A percentile compares a stretch with the other conserved stretches of the same genome.
phyloP scores from a whole-genome alignment of 1,140 invertebrate genomes.

The Yoshiicerus persimilis region DNA sequence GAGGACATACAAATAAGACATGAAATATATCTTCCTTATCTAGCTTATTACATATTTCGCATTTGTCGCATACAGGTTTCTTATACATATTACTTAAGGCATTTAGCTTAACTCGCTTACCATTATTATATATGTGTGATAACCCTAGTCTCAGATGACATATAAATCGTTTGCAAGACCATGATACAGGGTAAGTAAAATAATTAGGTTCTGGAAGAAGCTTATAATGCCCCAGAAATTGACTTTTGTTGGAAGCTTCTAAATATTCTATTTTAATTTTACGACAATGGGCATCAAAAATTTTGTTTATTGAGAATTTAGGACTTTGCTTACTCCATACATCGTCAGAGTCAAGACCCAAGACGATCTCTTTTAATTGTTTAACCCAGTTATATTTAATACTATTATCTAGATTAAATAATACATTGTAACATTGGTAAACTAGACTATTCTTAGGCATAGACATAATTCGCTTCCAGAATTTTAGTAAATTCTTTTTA shows the following conservation, averaged over 20 bases:
- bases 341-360: no score
- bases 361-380: not conserved
- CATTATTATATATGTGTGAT: not conserved
- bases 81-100: not conserved
- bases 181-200: not conserved
- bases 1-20: not conserved
- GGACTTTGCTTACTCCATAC: not conserved
- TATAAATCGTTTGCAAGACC: not conserved
- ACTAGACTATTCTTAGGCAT: not conserved
- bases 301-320: not conserved
- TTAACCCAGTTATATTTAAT: not conserved
- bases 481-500: not conserved
- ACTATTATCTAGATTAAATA: not conserved
- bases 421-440: not conserved
- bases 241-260: not conserved
- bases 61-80: not conserved
- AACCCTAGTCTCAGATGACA: not conserved
- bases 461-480: not conserved
- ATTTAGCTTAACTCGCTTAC: not conserved
- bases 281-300: not conserved
- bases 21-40: not conserved
- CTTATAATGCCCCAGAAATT: not conserved
- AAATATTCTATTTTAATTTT: not conserved
- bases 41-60: not conserved
- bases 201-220: not conserved